Conservation (phyloP, 1,140 invertebrate species). For the Musca vetustissima region DNA sequence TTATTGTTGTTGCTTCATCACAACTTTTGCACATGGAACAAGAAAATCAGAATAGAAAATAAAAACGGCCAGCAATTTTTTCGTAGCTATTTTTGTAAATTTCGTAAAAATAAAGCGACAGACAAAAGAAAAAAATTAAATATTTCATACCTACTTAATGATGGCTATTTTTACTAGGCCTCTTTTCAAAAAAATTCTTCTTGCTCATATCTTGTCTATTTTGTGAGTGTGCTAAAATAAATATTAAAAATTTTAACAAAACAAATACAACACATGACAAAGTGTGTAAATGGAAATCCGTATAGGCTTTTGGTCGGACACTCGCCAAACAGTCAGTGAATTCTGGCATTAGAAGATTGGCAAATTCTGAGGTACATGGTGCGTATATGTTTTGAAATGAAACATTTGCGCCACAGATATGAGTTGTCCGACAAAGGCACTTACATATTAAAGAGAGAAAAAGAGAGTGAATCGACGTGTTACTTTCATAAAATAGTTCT, state of each 20-base stretch:
- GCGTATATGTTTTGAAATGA: no score
- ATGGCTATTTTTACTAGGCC: slow-evolving; percentile 3
- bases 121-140: neutral
- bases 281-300: neutral
- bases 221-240: no score
- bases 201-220: no score
- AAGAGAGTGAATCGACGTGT: no score
- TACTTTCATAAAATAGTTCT: no score
- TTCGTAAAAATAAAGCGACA: neutral
- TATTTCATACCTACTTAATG: slow-evolving; percentile 18
- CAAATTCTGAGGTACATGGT: no score
- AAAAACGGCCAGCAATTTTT: neutral
- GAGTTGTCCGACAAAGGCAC: no score
- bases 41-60: no score
- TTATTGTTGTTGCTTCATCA: neutral
- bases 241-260: neutral
- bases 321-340: neutral
- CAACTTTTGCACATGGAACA: neutral
- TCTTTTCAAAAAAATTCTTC: neutral
- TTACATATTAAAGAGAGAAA: no score
- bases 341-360: no score
- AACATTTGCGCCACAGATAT: no score
- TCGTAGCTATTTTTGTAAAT: neutral
- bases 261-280: neutral
- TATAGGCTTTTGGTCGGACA: neutral